These are phyloP conservation scores for Aphelocoma californica DNA, from an alignment of 2,797 vertebrate genomes.

Conservation along the genomic window DNA sequence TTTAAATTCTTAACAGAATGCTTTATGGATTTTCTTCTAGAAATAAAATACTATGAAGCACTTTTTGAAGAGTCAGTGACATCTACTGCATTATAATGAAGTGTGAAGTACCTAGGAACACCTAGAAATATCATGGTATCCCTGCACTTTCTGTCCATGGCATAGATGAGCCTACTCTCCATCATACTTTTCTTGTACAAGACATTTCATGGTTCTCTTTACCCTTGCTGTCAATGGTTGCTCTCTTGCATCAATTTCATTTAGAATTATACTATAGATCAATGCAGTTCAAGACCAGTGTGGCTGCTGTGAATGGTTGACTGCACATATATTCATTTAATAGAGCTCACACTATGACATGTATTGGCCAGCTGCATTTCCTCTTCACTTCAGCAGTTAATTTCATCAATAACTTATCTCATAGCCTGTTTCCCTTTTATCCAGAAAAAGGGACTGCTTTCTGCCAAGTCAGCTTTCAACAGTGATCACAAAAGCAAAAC, in stretches of 20 bases:
- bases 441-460: slow-evolving; percentile 56
- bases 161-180: slow-evolving; percentile 79
- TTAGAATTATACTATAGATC: slow-evolving; percentile 92
- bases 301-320: slow-evolving; percentile 72
- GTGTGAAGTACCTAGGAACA: not conserved
- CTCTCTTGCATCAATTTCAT: slow-evolving; percentile 92
- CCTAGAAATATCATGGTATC: not conserved
- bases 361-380: slow-evolving; percentile 74
- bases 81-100: not conserved
- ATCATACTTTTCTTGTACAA: slow-evolving; percentile 84
- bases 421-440: slow-evolving; percentile 66
- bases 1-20: not conserved
- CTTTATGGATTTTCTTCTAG: not conserved
- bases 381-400: slow-evolving; percentile 78
- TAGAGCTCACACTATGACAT: slow-evolving; percentile 73
- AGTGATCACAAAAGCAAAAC: slow-evolving; percentile 61
- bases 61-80: not conserved
- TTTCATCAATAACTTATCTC: slow-evolving; percentile 76
- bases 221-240: slow-evolving; percentile 89
- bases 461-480: slow-evolving; percentile 70
- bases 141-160: not conserved
- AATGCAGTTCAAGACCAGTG: slow-evolving; percentile 88
- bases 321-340: slow-evolving; percentile 74
- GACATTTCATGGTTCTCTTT: slow-evolving; percentile 87
- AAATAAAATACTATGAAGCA: not conserved